A percentile compares a stretch with the other conserved stretches of the same genome.
These are phyloP conservation scores for Lepilemur septentrionalis DNA, from an alignment of 2,797 vertebrate species.

Conservation along the genomic window DNA sequence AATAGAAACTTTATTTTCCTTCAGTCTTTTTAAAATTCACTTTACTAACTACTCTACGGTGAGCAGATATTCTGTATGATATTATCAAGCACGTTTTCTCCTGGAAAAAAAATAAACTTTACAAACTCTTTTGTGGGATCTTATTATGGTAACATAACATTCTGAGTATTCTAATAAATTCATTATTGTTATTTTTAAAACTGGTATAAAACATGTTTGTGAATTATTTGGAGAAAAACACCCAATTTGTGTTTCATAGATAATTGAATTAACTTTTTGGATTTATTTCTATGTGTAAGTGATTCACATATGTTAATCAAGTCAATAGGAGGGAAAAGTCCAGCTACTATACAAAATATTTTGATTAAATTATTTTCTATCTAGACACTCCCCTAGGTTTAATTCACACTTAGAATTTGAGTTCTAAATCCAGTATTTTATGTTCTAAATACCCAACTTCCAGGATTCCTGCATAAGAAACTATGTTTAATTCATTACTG, in stretches of 20 bases:
- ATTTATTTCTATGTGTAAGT: slow-evolving; percentile 18
- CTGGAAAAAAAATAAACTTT: not conserved
- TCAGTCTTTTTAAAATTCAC: not conserved
- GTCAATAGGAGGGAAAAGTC: not conserved
- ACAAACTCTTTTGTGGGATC: not conserved
- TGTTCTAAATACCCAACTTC: not conserved
- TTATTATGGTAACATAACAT: not conserved
- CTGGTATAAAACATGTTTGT: not conserved
- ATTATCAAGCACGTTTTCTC: not conserved
- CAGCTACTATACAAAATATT: not conserved
- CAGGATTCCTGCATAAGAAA: not conserved
- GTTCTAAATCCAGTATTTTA: not conserved
- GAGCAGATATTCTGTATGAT: slow-evolving; percentile 8
- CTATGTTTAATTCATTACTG: not conserved
- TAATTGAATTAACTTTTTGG: not conserved
- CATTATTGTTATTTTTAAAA: slow-evolving; percentile 27
- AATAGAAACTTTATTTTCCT: not conserved
- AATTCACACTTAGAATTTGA: not conserved
- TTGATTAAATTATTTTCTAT: not conserved
- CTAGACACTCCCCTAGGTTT: not conserved
- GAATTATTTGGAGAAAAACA: not conserved
- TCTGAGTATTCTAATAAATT: not conserved
- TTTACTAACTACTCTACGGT: not conserved
- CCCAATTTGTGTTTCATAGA: not conserved
- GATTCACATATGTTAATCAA: not conserved